phyloP scores from a whole-genome alignment of 2,113 vertebrate genomes.

The Pelecanus crispus region DNA sequence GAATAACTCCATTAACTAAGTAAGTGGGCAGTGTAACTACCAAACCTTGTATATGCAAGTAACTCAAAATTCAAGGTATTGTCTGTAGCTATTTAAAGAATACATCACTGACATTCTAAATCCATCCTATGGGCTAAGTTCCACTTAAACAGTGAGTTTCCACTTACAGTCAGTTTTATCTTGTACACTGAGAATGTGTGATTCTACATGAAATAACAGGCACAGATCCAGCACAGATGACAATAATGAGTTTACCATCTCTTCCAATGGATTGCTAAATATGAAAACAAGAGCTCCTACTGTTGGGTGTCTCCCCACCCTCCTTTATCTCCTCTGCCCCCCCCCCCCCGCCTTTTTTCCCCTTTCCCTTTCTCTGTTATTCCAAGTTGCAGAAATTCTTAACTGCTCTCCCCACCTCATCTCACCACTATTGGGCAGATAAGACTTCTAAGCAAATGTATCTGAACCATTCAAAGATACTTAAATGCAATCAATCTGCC shows the following conservation, averaged over 20 bases:
- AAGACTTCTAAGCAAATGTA: neutral
- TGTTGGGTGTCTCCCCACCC: neutral
- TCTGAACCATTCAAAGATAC: neutral
- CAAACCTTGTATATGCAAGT: neutral
- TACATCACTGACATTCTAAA: neutral
- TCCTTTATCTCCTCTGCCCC: neutral
- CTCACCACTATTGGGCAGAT: neutral
- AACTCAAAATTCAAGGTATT: neutral
- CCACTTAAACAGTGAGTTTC: neutral
- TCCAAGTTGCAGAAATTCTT: neutral
- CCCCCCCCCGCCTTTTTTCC: too few species aligned
- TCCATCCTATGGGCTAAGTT: too few species aligned
- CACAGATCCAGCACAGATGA: neutral
- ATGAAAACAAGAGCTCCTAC: neutral
- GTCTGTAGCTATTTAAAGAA: neutral
- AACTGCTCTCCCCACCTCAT: neutral
- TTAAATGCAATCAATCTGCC: neutral
- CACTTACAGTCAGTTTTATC: neutral
- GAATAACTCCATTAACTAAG: neutral
- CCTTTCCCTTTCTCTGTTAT: neutral
- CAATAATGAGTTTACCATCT: neutral
- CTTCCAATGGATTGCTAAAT: neutral
- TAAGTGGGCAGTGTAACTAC: neutral
- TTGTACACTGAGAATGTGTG: neutral
- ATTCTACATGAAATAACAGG: neutral